Evolutionary conservation across 2,888 invertebrate species (phyloP).

Genomic region (Operophtera brumata): DNA sequence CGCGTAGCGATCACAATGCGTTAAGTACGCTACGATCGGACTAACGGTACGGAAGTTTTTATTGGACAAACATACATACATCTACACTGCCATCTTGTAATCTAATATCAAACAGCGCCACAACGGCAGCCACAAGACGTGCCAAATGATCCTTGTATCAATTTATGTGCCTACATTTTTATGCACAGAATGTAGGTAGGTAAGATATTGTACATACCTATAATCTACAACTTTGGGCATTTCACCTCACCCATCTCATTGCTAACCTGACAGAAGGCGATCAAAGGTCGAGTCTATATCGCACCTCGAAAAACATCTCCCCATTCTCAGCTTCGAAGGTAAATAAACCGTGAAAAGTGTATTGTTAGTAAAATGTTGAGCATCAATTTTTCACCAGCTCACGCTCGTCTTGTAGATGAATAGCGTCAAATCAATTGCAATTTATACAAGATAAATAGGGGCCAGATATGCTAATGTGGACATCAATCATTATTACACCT

Average conservation of each 20-base stretch:
- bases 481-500: slow-evolving; percentile 64
- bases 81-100: too few species aligned
- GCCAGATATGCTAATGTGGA: slow-evolving; percentile 54
- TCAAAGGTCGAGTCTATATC: background rate
- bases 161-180: too few species aligned
- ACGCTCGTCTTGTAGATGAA: slow-evolving; percentile 20
- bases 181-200: background rate
- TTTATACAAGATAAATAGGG: slow-evolving; percentile 56
- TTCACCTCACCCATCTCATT: background rate
- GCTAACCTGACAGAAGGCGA: background rate
- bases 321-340: too few species aligned
- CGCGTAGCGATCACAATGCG: too few species aligned
- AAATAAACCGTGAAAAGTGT: too few species aligned
- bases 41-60: too few species aligned
- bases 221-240: background rate
- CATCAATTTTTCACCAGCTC: slow-evolving; percentile 18
- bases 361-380: slow-evolving; percentile 2
- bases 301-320: too few species aligned
- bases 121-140: too few species aligned
- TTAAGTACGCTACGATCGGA: too few species aligned
- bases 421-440: slow-evolving; percentile 47
- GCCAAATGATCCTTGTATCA: too few species aligned
- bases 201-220: background rate
- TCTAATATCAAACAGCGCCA: too few species aligned
- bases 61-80: too few species aligned